Evolutionary conservation across 2,888 invertebrate genomes (phyloP), one percentile per base, ranked within the genome.

Genomic region (Archips crataeganus): DNA sequence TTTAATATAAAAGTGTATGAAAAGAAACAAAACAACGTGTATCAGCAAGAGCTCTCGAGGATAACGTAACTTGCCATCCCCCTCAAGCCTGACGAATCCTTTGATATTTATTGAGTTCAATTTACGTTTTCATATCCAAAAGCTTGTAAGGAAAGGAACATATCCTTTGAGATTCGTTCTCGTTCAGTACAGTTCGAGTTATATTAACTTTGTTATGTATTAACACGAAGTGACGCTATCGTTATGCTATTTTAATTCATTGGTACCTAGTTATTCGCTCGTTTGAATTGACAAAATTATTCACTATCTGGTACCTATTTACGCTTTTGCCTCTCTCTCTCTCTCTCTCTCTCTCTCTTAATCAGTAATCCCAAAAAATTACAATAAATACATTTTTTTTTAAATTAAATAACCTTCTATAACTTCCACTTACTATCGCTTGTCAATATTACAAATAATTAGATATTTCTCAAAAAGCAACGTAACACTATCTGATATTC

Each of bases 21-120:
- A 71, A 34, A 59, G 39, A 70, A 70, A 47, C 66, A 79, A 83
- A 84, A 86, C 84, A 82, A 85, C 83, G 82, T 84, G 81, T 83
- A 81, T 79, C 77, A 64, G 67, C 76, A 76, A 84, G 85, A 87
- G 82, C 85, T 84, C 78, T 78, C 51, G 73, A 78, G 87, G 87
- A 87, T 90, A 85, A 85, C 79, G 82, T 82, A 85, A 83, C 82
- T 82, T 78, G 83, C 79, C 77, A 80, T 80, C 78, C 84, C 82
- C 81, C 81, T 77, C 75, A 77, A 78, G 80, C 75, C 84, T 85
- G 87, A 85, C 83, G 84, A 86, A 87, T 87, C 87, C 87, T 91
- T 89, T 91, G 90, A 90, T 88, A 88, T 86, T 86, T 89, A 87
- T 86, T 86, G 85, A 87, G 87, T 90, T 87, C 87, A 88, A 90